Conservation (phyloP, 2,113 vertebrate genomes). For the Manacus vitellinus region DNA sequence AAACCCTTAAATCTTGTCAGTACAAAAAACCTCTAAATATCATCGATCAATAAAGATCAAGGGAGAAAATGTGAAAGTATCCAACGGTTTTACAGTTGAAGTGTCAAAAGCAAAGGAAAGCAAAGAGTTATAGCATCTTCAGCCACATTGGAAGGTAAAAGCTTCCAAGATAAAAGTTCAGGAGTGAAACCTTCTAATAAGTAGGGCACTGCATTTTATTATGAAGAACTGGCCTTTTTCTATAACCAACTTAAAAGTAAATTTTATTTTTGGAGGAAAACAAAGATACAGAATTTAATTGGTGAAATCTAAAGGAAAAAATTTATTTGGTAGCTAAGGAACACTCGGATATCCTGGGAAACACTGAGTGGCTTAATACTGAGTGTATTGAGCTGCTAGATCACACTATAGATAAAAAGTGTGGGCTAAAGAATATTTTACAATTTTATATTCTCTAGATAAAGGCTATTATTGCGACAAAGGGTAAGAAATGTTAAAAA, state of each 20-base stretch:
- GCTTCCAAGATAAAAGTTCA: not conserved
- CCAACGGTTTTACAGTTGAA: conserved; percentile 1
- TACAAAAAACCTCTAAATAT: not conserved
- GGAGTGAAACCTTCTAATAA: not conserved
- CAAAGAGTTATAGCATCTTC: not conserved
- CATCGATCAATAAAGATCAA: not conserved
- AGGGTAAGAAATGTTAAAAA: not conserved
- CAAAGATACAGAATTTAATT: not conserved
- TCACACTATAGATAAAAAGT: not conserved
- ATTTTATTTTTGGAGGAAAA: not conserved
- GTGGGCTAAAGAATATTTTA: not conserved
- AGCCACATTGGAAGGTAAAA: not conserved
- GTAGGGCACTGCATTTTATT: not conserved
- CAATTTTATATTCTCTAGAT: not conserved
- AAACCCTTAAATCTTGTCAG: conserved; percentile 6
- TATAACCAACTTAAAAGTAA: not conserved
- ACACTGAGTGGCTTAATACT: not conserved
- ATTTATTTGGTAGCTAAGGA: not conserved
- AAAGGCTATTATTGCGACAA: not conserved
- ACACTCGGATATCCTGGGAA: not conserved
- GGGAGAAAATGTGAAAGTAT: not conserved
- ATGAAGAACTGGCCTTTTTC: not conserved
- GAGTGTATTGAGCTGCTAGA: not conserved
- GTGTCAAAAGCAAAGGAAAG: not conserved
- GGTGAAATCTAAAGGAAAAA: not conserved